Base-by-base conservation (phyloP, 2,888 invertebrate genomes). In the Dione vanillae region DNA sequence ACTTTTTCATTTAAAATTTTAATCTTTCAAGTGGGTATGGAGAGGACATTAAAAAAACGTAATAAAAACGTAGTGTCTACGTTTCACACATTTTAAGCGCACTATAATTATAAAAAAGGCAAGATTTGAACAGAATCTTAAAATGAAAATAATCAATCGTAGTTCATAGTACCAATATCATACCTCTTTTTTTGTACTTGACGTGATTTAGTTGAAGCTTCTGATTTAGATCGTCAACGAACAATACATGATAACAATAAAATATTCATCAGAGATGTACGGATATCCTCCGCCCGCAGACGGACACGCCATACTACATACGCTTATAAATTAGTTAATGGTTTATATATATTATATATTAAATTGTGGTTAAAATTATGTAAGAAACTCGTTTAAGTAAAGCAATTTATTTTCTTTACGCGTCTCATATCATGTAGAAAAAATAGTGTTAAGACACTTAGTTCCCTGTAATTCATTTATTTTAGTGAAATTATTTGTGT, bases 251-350 rank as follows among this genome's bases (percentile, higher is more conserved):
- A 86, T 89, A 82, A 73, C 79, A 78, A 85, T 89, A 82, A 83
- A 79, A 84, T 87, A 89, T 89, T 87, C 89, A 87, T 83, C 74
- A 78, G 65, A 78, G 80, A 81, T 78, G 80, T 82, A 82, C 87
- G 89, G 89, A 89, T 87, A 84, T 89, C 89, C 89, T 88, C 80
- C 76, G 83, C 68, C 37, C 40, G 75, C 72, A 79, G 78, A 74
- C 81, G 81, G 80, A 81, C 77, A 72, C 72, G 70, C 77, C 72
- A 76, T 76, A 62, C 71, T 43, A 65, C 69, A 69, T 40, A 69
- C 67, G 72, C 66, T 69, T 70, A 70, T 58, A 59, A 65, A 70
- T 67, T 62, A 56, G 43, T 61, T 67, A 52, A 59, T 45, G 40
- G 52, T 59, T 45, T 43, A 58, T 62, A 27, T 27, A 27, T 27